Conservation (phyloP, 1,140 invertebrate species). For the Formica selysi region DNA sequence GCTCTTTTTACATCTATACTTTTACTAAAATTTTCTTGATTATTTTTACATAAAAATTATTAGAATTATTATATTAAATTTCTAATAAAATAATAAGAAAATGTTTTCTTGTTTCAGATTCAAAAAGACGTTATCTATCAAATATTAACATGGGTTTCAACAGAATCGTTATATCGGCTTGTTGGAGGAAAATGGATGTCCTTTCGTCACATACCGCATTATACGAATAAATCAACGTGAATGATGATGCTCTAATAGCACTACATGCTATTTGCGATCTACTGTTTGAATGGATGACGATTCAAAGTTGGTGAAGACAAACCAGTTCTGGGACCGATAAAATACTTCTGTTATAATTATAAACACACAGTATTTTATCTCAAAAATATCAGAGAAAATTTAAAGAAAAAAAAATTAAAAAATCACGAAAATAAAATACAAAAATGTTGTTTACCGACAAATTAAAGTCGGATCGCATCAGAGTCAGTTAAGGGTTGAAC, state of each 20-base stretch:
- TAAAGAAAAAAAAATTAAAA: not conserved
- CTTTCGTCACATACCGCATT: not conserved
- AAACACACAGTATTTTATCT: not conserved
- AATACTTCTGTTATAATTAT: not conserved
- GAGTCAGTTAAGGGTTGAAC: not conserved
- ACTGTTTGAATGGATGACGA: not conserved
- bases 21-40: not conserved
- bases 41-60: not conserved
- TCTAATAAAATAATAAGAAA: slow-evolving; percentile 7
- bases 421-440: not conserved
- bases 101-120: slow-evolving; percentile 45
- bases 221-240: slow-evolving; percentile 2
- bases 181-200: not conserved
- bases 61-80: not conserved
- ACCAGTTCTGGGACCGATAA: not conserved
- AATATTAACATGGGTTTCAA: not conserved
- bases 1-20: not conserved
- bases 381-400: not conserved
- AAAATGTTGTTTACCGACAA: not conserved
- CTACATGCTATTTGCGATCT: slow-evolving; percentile 4
- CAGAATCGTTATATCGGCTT: not conserved
- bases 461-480: not conserved
- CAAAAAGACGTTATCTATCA: not conserved
- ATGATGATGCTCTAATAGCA: not conserved
- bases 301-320: not conserved